Conservation (phyloP, 2,888 invertebrate genomes). For the Operophtera brumata region DNA sequence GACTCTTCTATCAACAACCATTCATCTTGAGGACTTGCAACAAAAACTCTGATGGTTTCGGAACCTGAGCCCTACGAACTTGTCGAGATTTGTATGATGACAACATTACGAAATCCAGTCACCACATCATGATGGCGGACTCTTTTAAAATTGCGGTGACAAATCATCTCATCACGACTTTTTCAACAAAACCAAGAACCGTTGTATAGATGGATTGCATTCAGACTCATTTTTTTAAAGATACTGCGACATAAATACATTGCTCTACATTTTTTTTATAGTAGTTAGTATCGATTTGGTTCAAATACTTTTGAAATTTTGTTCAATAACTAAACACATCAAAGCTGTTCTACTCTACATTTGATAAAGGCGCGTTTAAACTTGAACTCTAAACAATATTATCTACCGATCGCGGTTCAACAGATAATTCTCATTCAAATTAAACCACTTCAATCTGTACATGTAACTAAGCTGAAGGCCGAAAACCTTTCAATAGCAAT, state of each 20-base stretch:
- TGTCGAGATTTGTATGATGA: slow-evolving; percentile 23
- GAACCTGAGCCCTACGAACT: background rate
- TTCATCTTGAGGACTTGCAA: background rate
- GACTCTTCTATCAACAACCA: background rate
- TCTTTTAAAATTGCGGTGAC: slow-evolving; percentile 54
- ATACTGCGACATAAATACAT: slow-evolving; percentile 1
- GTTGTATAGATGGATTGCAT: slow-evolving; percentile 48
- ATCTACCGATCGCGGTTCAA: background rate
- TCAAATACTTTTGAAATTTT: background rate
- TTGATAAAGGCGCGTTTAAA: background rate
- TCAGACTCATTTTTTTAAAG: slow-evolving; percentile 8
- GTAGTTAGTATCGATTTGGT: background rate
- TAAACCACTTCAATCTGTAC: slow-evolving; percentile 28
- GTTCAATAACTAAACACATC: too few species aligned
- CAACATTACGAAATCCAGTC: slow-evolving; percentile 41
- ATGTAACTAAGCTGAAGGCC: slow-evolving; percentile 47
- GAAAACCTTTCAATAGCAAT: slow-evolving; percentile 58
- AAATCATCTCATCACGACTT: slow-evolving; percentile 48
- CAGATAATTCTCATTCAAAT: slow-evolving; percentile 33
- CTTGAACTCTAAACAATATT: background rate
- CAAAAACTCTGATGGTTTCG: background rate
- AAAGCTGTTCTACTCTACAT: too few species aligned
- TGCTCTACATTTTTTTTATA: background rate
- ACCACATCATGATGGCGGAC: slow-evolving; percentile 41
- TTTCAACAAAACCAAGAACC: slow-evolving; percentile 39